phyloP scores from a whole-genome alignment of 2,113 vertebrate species.

The Larimichthys crocea region DNA sequence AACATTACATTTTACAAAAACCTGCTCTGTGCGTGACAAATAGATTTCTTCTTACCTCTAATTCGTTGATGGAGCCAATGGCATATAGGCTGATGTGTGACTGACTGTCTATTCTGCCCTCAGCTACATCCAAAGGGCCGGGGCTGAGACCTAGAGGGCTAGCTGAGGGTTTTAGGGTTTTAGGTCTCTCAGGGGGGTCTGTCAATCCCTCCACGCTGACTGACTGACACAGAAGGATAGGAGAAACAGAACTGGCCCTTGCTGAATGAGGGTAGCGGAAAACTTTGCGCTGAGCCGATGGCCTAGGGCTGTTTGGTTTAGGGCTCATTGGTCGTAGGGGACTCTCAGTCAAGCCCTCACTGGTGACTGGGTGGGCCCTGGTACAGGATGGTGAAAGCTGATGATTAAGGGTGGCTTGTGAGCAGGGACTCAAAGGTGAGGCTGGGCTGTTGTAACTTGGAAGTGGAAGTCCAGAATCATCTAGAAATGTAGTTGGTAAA shows the following conservation, averaged over 20 bases:
- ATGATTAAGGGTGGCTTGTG: slow-evolving; percentile 31
- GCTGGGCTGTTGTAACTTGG: slow-evolving; percentile 69
- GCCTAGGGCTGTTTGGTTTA: slow-evolving; percentile 86
- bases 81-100: slow-evolving; percentile 80
- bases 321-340: slow-evolving; percentile 89
- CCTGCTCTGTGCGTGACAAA: not conserved
- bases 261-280: slow-evolving; percentile 74
- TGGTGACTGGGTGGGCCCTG: slow-evolving; percentile 61
- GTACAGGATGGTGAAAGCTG: slow-evolving; percentile 52
- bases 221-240: slow-evolving; percentile 83
- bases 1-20: not conserved
- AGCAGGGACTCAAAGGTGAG: slow-evolving; percentile 62
- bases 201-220: slow-evolving; percentile 69
- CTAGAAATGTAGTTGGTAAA: slow-evolving; percentile 57
- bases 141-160: slow-evolving; percentile 82
- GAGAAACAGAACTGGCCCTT: slow-evolving; percentile 78
- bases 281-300: slow-evolving; percentile 66
- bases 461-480: slow-evolving; percentile 56
- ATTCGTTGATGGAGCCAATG: slow-evolving; percentile 77
- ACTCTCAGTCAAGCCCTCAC: slow-evolving; percentile 68
- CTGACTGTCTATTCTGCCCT: slow-evolving; percentile 77
- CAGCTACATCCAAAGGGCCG: slow-evolving; percentile 78
- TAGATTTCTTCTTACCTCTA: slow-evolving; percentile 85
- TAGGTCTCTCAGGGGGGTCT: slow-evolving; percentile 82
- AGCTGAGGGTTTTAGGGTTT: slow-evolving; percentile 82